phyloP scores from a whole-genome alignment of 2,797 vertebrate species.

The Melanotaenia parkinsoni region DNA sequence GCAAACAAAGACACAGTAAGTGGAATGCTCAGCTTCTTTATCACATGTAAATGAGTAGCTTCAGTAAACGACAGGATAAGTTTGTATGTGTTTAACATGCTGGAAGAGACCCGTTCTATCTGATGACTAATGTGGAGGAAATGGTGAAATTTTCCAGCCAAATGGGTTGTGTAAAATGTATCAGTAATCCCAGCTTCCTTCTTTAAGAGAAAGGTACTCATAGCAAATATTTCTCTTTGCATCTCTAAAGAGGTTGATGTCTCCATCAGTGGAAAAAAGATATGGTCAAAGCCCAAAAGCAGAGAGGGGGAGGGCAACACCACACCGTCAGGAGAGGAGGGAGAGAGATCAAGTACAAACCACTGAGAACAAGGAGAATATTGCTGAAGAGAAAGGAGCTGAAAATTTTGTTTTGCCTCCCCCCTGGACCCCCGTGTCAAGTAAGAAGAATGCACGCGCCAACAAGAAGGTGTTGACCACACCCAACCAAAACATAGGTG shows the following conservation, averaged over 20 bases:
- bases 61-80: neutral
- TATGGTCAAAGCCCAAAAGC: constrained; percentile 49
- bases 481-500: constrained; percentile 66
- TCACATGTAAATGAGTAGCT: neutral
- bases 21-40: constrained; percentile 2
- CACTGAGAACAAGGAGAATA: constrained; percentile 89
- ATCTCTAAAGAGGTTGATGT: constrained; percentile 68
- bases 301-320: constrained; percentile 50
- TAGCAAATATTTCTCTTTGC: constrained; percentile 5
- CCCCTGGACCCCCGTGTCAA: constrained; percentile 81
- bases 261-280: constrained; percentile 66
- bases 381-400: constrained; percentile 69
- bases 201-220: neutral
- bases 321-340: constrained; percentile 53
- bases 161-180: neutral
- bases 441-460: constrained; percentile 73
- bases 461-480: constrained; percentile 76
- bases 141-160: no score
- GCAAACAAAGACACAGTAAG: constrained; percentile 60
- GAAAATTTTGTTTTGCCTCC: constrained; percentile 82
- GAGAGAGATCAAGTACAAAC: constrained; percentile 65
- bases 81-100: neutral
- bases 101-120: neutral
- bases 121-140: neutral
- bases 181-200: neutral